These are phyloP conservation scores for Intellagama lesueurii DNA, from an alignment of 2,797 vertebrate genomes.

Conservation along the genomic window DNA sequence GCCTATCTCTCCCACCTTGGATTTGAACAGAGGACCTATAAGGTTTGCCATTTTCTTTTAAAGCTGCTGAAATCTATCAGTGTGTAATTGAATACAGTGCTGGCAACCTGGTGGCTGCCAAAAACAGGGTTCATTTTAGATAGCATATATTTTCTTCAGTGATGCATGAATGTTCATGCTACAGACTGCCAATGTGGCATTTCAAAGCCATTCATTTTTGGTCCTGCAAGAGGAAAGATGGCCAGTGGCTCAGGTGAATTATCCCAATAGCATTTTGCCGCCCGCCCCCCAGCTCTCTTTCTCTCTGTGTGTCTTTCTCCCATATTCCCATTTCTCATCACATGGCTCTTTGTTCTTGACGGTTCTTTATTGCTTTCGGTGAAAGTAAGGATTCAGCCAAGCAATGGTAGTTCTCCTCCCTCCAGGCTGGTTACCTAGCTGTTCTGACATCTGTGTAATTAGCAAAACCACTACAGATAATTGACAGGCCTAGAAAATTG, in stretches of 20 bases:
- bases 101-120: constrained; percentile 29
- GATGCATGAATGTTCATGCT: constrained; percentile 32
- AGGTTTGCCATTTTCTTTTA: constrained; percentile 29
- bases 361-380: constrained; percentile 52
- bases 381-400: constrained; percentile 43
- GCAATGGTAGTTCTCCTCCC: constrained; percentile 39
- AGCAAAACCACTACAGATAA: constrained; percentile 75
- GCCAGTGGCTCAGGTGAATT: not conserved
- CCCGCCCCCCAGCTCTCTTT: too few species aligned
- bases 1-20: constrained; percentile 34
- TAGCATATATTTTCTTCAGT: constrained; percentile 13
- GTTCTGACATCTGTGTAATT: constrained; percentile 71
- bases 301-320: not conserved
- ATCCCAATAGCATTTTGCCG: not conserved
- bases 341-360: not conserved
- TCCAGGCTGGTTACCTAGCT: constrained; percentile 65
- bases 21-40: fast-evolving
- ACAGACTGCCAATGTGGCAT: constrained; percentile 35
- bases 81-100: constrained; percentile 46
- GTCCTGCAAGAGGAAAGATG: constrained; percentile 45
- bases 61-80: not conserved
- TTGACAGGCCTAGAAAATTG: constrained; percentile 73
- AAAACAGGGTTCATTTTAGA: constrained; percentile 39
- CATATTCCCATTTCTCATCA: constrained; percentile 14
- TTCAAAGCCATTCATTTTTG: constrained; percentile 42